Evolutionary conservation across 2,797 vertebrate species (phyloP), one percentile per base, ranked within the genome.

Genomic region (Coregonus sp.): DNA sequence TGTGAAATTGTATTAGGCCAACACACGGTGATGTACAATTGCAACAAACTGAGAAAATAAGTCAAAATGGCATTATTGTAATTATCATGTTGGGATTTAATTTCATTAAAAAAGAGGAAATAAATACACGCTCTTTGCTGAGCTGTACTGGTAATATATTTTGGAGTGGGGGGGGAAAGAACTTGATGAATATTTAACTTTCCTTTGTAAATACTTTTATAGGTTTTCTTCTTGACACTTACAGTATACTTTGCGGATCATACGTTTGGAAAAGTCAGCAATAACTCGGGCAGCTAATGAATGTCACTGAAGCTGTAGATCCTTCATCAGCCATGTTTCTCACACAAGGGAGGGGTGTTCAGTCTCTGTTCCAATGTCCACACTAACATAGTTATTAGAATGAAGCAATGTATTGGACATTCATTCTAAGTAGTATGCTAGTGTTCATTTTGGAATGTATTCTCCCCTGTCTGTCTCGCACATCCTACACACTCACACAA

Each of bases 201-300:
- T 96, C 94, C 96, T 96, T 91, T 97, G 96, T 98, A 96, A 96
- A 98, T 96, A 96, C 94, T 97, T 97, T 95, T 96, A 95, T 96
- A 96, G 96, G 95, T 96, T 73, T 96, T 92, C 94, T 61, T 61
- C 20, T 97, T 94, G 95, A 97, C 96, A 96, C 95, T 91, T 97
- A 61, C 40, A 61, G 59, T 61, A 95, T 96, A 96, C 96, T 97
- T 97, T 97, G 96, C 97, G 96, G 96, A 96, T 96, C 95, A 95
- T 96, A 96, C 95, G 78, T 90, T 91, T 90, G 91, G 92, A 94
- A 93, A 91, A 90, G 96, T 97, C 97, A 99, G 98, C 98, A 99
- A 99, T 99, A 99, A 99, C 98, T 97, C 96, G 95, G 97, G 97
- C 97, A 98, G 97, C 97, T 99, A 98, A 97, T 97, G 97, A 99